Evolutionary conservation across 2,113 vertebrate genomes (phyloP), one percentile per base, ranked within the genome.

Genomic region (Ciconia stormi): DNA sequence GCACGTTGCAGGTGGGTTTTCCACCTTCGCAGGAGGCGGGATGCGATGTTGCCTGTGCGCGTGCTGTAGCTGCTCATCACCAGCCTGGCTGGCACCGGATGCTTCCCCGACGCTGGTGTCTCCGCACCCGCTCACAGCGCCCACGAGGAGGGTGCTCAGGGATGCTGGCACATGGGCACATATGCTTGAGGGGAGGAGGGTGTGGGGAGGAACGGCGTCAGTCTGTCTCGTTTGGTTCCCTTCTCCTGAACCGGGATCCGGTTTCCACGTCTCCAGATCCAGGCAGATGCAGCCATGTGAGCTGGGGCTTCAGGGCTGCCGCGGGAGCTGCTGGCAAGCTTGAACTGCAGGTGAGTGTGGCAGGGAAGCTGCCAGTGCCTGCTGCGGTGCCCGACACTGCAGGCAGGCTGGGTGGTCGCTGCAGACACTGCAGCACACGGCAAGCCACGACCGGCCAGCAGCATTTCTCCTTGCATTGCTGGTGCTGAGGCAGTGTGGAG

Each of bases 401-500:
- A 4, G 61, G 13, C n/a, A 8, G 76, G 66, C 71, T 73, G 70
- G 36, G 76, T 2, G 55, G 49, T 36, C 1, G 3, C 88, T 55
- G 62, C 58, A 29, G 87, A 36, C 55, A 47, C 40, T 0, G 2
- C 81, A 69, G 69, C 36, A 59, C 27, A 8, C 34, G 69, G 82
- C 59, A 16, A 84, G 59, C 88, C 69, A 44, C 0, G 16, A 16
- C 74, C 7, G 2, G 82, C 46, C 73, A 42, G 88, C 90, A 90
- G 79, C 74, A 25, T 52, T 79, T 92, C 88, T 93, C 85, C 82
- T 97, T 93, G 85, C 92, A 90, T 88, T 94, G 92, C 96, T 95
- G 95, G 94, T 96, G 85, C 95, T 92, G 94, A 96, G 94, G 92
- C 95, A 92, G 92, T 90, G 94, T 86, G 74, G 82, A 96, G 85